Percentiles rank a stretch among this genome's conserved stretches.
These are phyloP conservation scores for Euura saliciscinereae DNA, from an alignment of 1,140 invertebrate species.

Conservation along the genomic window DNA sequence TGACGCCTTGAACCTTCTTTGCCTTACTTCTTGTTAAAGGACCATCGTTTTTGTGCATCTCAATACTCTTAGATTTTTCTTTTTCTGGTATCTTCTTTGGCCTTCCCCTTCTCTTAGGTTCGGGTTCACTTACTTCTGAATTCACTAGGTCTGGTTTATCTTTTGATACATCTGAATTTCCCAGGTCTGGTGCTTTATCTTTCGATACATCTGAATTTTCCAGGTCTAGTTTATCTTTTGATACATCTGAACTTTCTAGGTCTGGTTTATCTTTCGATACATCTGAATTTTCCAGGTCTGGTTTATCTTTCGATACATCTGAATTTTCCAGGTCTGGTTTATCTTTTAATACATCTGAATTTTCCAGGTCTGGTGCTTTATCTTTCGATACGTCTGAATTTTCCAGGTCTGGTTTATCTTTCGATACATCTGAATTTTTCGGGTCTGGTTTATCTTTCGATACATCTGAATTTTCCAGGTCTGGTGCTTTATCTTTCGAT, in stretches of 20 bases:
- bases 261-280: conserved; percentile 13
- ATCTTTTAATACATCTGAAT: too few species aligned
- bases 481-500: too few species aligned
- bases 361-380: too few species aligned
- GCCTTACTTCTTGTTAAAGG: conserved; percentile 19
- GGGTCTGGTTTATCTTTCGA: too few species aligned
- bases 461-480: too few species aligned
- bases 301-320: too few species aligned
- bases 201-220: background rate
- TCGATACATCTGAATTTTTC: too few species aligned
- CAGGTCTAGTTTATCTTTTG: background rate
- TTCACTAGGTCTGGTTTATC: background rate
- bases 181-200: conserved; percentile 2
- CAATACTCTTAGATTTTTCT: conserved; percentile 15
- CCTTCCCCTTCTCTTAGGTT: conserved; percentile 22
- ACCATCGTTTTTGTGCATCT: conserved; percentile 9
- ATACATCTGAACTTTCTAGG: conserved; percentile 16
- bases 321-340: too few species aligned
- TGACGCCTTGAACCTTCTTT: conserved; percentile 19
- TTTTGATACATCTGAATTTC: conserved; percentile 19
- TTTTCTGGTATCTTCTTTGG: conserved; percentile 20
- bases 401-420: conserved; percentile 20
- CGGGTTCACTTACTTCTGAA: background rate
- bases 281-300: conserved; percentile 2
- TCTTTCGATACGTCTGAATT: conserved; percentile 18